Percentiles rank a stretch among this genome's conserved stretches.
These are phyloP conservation scores for Hyppa rectilinea DNA, from an alignment of 2,888 invertebrate genomes.

Conservation along the genomic window DNA sequence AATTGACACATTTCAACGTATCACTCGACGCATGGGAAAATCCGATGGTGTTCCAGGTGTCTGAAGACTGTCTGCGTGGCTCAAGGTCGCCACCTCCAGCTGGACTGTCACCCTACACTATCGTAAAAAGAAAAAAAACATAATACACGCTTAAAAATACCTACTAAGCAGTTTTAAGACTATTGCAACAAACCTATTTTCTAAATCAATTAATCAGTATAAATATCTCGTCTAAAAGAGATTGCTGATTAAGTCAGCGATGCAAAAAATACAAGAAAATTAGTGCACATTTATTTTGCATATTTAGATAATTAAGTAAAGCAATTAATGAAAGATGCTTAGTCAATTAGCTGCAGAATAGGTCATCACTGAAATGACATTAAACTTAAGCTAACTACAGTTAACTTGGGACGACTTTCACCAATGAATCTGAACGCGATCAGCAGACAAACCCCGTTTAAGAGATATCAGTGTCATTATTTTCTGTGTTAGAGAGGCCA, in stretches of 20 bases:
- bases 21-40: neutral
- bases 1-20: constrained; percentile 3
- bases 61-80: neutral
- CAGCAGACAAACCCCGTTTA: too few species aligned
- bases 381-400: neutral
- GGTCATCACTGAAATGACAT: neutral
- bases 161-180: neutral
- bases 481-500: too few species aligned
- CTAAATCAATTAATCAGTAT: neutral
- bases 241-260: constrained; percentile 1
- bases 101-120: neutral
- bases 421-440: too few species aligned
- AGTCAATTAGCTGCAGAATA: neutral
- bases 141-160: constrained; percentile 1
- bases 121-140: neutral
- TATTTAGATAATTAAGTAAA: neutral
- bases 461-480: too few species aligned
- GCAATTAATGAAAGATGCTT: neutral
- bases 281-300: neutral
- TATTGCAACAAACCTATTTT: neutral
- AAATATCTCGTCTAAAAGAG: neutral
- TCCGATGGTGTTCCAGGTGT: neutral
- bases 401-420: too few species aligned
- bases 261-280: neutral
- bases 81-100: neutral